Conservation (phyloP, 2,888 invertebrate genomes). For the Drosophila multiciliata region DNA sequence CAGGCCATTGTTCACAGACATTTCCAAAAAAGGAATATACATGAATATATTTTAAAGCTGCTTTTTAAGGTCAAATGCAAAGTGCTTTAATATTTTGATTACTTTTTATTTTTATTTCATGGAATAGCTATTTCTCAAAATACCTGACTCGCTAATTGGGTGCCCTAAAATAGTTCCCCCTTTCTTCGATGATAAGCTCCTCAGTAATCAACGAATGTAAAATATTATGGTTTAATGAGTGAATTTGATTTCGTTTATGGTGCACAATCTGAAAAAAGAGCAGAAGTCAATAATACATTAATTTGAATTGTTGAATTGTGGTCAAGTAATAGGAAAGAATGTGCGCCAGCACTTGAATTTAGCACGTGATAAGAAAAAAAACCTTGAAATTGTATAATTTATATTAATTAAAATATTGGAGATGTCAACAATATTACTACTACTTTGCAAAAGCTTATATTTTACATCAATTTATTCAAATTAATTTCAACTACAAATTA, state of each 20-base stretch:
- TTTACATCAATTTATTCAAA: not conserved
- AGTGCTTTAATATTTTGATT: not conserved
- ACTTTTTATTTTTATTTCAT: not conserved
- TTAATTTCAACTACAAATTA: not conserved
- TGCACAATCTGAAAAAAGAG: not conserved
- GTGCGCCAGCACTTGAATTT: not conserved
- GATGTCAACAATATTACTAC: not conserved
- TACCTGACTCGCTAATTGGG: constrained; percentile 47
- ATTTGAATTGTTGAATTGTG: not conserved
- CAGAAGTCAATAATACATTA: constrained; percentile 1
- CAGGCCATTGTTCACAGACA: constrained; percentile 1
- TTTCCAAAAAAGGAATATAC: constrained; percentile 4
- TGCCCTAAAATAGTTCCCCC: not conserved
- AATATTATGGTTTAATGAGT: not conserved
- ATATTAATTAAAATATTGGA: not conserved
- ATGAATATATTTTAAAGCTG: not conserved
- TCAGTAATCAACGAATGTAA: constrained; percentile 5
- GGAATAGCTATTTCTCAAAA: not conserved
- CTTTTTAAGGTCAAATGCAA: not conserved
- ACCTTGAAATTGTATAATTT: not conserved
- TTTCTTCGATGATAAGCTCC: constrained; percentile 32
- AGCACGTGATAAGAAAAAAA: constrained; percentile 9
- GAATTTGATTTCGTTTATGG: constrained; percentile 5
- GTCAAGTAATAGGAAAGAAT: constrained; percentile 5
- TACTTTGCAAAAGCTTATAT: not conserved